Evolutionary conservation across 2,888 invertebrate genomes (phyloP).

Genomic region (Lagria hirta): DNA sequence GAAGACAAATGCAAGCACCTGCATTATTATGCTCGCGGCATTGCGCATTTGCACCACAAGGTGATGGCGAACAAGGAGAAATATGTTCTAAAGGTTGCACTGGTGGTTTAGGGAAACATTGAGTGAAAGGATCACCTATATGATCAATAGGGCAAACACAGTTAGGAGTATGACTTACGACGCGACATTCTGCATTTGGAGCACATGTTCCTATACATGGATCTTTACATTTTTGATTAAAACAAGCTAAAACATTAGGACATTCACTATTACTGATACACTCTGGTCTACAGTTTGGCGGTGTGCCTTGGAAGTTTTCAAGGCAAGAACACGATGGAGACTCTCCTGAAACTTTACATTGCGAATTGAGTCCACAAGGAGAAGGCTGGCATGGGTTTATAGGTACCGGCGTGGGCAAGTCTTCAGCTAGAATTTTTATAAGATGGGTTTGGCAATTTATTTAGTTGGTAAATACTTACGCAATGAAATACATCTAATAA

Average conservation of each 20-base stretch:
- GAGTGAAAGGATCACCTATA: conserved; percentile 75
- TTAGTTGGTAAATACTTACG: conserved; percentile 10
- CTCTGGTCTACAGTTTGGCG: conserved; percentile 78
- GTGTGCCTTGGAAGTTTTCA: conserved; percentile 65
- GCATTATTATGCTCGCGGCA: conserved; percentile 67
- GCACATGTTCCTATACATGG: conserved; percentile 75
- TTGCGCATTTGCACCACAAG: conserved; percentile 76
- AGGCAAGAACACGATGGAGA: conserved; percentile 76
- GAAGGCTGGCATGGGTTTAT: conserved; percentile 74
- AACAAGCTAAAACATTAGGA: conserved; percentile 67
- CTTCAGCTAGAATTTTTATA: conserved; percentile 29
- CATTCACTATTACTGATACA: conserved; percentile 79
- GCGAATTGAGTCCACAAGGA: conserved; percentile 78
- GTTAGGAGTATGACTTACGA: conserved; percentile 72
- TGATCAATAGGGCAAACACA: conserved; percentile 69
- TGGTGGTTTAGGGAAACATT: conserved; percentile 56
- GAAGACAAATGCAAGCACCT: conserved; percentile 71
- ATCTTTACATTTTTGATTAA: conserved; percentile 74
- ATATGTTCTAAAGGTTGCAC: conserved; percentile 64
- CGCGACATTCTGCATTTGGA: conserved; percentile 70
- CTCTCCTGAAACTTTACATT: conserved; percentile 68
- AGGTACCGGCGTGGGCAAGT: conserved; percentile 48
- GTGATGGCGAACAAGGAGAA: conserved; percentile 69
- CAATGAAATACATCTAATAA: conserved; percentile 63
- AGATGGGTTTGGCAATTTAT: neutral